Base-by-base conservation (phyloP, 2,113 vertebrate species). In the Anolis sagrei region DNA sequence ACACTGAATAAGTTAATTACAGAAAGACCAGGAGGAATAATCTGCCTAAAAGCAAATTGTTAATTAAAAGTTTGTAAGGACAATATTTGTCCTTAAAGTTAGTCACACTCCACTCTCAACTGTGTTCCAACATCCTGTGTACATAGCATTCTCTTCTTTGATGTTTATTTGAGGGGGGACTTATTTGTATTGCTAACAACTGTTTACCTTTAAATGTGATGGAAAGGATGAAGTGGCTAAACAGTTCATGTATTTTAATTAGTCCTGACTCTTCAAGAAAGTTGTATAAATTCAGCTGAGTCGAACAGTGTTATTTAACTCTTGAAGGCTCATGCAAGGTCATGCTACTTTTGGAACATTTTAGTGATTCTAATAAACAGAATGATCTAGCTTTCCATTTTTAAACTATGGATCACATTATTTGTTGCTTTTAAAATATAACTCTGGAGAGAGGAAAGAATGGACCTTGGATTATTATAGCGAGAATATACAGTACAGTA, bases 11-110 rank as follows among this genome's bases (percentile, higher is more conserved):
- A 36, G 54, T 62, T 79, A 79, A 79, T 79, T 79, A 79, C 34
- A 78, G 49, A 78, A 58, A 29, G n/a, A 51, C 76, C 76, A 61
- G 62, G 76, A 62, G 76, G 76, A 62, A 79, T 61, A 61, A 79
- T 39, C n/a, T 27, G 54, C 32, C 54, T 79, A 36, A 13, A 62
- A 36, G 54, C 19, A 32, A 62, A 36, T 36, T 36, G 76, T 62
- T 79, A 79, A 79, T 79, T 62, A 62, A 79, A 61, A 79, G n/a
- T 79, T 79, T 62, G 32, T 62, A 79, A 62, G 76, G 51, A 62
- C 76, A 58, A 34, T 34, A 79, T 79, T 79, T 79, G n/a, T 62
- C 4, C 76, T 79, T 79, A 25, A 61, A 62, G n/a, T 62, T 79
- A 79, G 51, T 79, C 32, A 79, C 54, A 61, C n/a, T 62, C 18